Evolutionary conservation across 2,113 vertebrate genomes (phyloP), one percentile per base, ranked within the genome.

Genomic region (Stomatorhinus ivindoensis): DNA sequence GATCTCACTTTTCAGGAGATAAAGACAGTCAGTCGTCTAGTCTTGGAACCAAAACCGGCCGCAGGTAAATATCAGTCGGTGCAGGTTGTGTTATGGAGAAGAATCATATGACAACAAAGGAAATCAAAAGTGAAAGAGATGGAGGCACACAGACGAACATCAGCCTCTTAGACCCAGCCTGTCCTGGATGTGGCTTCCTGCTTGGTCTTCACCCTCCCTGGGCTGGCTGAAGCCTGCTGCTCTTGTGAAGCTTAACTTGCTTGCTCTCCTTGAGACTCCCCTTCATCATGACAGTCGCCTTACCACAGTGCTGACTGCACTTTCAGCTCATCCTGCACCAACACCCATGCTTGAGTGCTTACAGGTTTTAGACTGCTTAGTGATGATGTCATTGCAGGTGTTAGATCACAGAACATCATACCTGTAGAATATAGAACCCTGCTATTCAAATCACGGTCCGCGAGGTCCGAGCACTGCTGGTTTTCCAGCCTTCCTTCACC

Each of bases 41-140:
- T 44, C 53, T 42, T 88, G 88, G 92, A 39, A 90, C 89, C 89
- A 58, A 90, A 35, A n/a, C 39, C 11, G 69, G 92, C 5, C 87
- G 61, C 87, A 35, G 73, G 10, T 87, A 89, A 31, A 73, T 89
- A 65, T 76, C 89, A 84, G 87, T 88, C 3, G 80, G 55, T 39
- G 15, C 44, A 39, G 53, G 11, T 86, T 17, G n/a, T 46, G 39
- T 31, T 61, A 65, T n/a, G 83, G 88, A 65, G 82, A 50, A 91
- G 65, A 87, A 8, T 46, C 27, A 19, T 61, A 35, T 6, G 21
- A 17, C 80, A 46, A 69, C 53, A 88, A 65, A 89, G 19, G 87
- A 88, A 88, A n/a, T 58, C n/a, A 89, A 91, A 24, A 89, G 88
- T 89, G 92, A 90, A 91, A 89, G 89, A 89, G 90, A 91, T 21